Conservation (phyloP, 2,113 vertebrate genomes). For the Opisthocomus hoazin region DNA sequence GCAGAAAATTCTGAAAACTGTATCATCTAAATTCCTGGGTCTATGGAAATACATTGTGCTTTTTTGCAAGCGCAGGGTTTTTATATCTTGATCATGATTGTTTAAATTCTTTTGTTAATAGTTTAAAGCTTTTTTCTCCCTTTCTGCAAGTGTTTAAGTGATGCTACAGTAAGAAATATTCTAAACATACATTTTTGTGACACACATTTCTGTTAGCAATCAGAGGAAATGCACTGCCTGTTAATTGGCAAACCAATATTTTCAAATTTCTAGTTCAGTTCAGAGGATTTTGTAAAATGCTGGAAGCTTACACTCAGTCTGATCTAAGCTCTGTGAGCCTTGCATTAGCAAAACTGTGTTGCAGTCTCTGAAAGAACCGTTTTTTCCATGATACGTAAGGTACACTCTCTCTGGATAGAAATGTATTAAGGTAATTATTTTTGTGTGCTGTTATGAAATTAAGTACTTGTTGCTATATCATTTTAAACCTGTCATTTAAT, state of each 20-base stretch:
- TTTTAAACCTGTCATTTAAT: background rate
- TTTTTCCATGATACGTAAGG: background rate
- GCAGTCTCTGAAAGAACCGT: rapidly evolving
- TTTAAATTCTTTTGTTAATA: background rate
- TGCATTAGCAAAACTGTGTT: background rate
- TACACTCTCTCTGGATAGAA: background rate
- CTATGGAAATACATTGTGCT: background rate
- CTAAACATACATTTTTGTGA: background rate
- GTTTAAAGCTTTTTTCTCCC: background rate
- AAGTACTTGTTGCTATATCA: background rate
- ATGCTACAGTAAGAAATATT: background rate
- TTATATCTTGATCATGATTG: background rate
- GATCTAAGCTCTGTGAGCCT: background rate
- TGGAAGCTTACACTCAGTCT: background rate
- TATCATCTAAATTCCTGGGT: background rate
- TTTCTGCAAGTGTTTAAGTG: background rate
- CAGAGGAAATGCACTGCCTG: background rate
- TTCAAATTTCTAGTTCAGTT: background rate
- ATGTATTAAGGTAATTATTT: background rate
- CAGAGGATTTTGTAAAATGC: background rate
- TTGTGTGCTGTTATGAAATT: background rate
- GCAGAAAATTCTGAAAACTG: background rate
- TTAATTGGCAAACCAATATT: background rate
- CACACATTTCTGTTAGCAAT: background rate
- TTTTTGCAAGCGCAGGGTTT: background rate